phyloP scores from a whole-genome alignment of 2,797 vertebrate species.

The Mus spretus region DNA sequence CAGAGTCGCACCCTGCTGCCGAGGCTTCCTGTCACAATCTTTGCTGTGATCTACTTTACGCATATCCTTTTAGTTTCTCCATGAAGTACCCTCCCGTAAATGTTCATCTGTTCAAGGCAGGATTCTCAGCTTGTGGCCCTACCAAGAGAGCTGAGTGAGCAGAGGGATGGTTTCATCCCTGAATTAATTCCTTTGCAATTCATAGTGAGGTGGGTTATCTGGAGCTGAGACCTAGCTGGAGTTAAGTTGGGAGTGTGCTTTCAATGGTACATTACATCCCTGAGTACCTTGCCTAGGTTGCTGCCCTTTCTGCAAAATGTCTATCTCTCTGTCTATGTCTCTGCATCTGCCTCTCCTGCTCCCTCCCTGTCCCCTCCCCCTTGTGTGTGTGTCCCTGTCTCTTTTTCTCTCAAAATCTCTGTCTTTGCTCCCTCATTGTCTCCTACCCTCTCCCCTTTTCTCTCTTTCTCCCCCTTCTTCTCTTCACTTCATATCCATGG shows the following conservation, averaged over 20 bases:
- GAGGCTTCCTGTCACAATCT: not conserved
- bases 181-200: not conserved
- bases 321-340: not conserved
- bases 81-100: not conserved
- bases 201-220: not conserved
- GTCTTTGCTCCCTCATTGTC: not conserved
- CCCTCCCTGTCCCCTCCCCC: accelerated
- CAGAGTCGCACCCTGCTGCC: not conserved
- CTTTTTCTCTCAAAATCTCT: not conserved
- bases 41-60: not conserved
- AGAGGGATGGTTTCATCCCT: too few relatives aligned
- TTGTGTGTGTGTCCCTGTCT: not conserved
- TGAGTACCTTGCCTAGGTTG: too few relatives aligned
- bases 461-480: not conserved
- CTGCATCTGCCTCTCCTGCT: not conserved
- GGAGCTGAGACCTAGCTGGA: not conserved
- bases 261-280: not conserved
- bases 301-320: not conserved
- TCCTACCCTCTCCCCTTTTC: not conserved
- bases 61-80: not conserved
- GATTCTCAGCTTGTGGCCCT: not conserved
- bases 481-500: not conserved
- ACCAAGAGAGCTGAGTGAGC: too few relatives aligned
- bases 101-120: not conserved
- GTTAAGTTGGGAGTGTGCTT: not conserved